Evolutionary conservation across 2,888 invertebrate species (phyloP), one percentile per base, ranked within the genome.

Genomic region (Thalpophila matura): DNA sequence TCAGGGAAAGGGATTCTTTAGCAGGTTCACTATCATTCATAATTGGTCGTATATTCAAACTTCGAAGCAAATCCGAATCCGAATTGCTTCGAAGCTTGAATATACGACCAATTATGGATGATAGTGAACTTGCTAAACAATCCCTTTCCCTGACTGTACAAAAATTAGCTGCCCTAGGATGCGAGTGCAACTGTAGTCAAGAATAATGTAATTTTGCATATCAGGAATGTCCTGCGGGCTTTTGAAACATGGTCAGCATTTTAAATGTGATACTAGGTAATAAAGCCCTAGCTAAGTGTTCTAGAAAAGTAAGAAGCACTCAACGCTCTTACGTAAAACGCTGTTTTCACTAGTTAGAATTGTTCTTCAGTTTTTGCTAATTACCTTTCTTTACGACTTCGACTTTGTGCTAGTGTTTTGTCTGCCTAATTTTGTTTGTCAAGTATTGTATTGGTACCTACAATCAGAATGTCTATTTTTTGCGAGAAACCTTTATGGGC

Each of bases 201-300:
- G n/a, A n/a, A n/a, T n/a, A n/a, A n/a, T n/a, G n/a, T n/a, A 22
- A 20, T 4, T 18, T 20, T 4, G 12, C 10, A 37, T n/a, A 37
- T n/a, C 22, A 57, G 33, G 33, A 47, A 20, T 64, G 9, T 69
- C 53, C 58, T 31, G 1, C 9, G 14, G 31, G 1, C 4, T 27
- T 0, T 18, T 1, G 0, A 14, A 18, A 22, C 9, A 1, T 73
- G 66, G 74, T 31, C n/a, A 33, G 9, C 59, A 33, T 62, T 59
- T 49, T 70, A 46, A 70, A 63, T 74, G 74, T 61, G 61, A 75
- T 79, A 72, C 63, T 65, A 61, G 65, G 66, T 65, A 74, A 80
- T 80, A 79, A 78, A 74, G 70, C 68, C 58, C 22, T 56, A 35
- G 56, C 56, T 71, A 65, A 78, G 80, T 74, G 74, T 75, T 66